Percentiles rank a stretch among this genome's conserved stretches.
Evolutionary conservation across 2,113 vertebrate species (phyloP).

Genomic region (Cettia cetti): DNA sequence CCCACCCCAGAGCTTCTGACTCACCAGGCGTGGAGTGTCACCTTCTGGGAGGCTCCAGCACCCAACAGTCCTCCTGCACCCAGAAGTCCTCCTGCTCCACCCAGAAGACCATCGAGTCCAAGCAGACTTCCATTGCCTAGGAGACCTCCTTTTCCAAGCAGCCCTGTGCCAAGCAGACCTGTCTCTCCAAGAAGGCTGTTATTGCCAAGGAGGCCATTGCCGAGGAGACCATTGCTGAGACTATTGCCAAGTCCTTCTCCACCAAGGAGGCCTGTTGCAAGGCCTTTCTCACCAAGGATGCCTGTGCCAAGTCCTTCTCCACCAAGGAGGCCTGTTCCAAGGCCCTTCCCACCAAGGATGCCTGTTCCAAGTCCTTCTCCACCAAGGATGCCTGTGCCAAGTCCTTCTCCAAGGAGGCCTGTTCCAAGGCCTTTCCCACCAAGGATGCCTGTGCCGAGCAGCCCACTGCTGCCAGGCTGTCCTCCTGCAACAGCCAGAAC

Average conservation of each 20-base stretch:
- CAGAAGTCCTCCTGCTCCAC: not conserved
- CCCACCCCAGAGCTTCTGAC: not conserved
- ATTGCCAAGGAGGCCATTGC: not conserved
- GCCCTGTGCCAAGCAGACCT: not conserved
- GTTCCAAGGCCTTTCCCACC: not conserved
- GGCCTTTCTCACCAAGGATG: fast-evolving
- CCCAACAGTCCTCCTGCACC: not conserved
- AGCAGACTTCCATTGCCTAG: slow-evolving; percentile 29
- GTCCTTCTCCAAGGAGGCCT: not conserved
- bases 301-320: not conserved
- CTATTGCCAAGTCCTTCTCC: not conserved
- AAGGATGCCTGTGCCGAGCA: not conserved
- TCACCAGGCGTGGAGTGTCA: not conserved
- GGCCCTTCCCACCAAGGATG: not conserved
- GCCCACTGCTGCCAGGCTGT: not conserved
- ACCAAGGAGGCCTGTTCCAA: not conserved
- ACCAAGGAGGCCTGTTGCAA: not conserved
- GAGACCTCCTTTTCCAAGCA: slow-evolving; percentile 23
- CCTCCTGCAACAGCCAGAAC: not conserved
- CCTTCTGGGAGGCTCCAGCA: not conserved
- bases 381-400: not conserved
- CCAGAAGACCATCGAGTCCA: not conserved
- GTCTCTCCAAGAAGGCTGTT: not conserved
- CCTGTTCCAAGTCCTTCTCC: not conserved
- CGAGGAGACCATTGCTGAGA: not conserved